Conservation (phyloP, 2,113 vertebrate genomes). For the Heterocephalus glaber region DNA sequence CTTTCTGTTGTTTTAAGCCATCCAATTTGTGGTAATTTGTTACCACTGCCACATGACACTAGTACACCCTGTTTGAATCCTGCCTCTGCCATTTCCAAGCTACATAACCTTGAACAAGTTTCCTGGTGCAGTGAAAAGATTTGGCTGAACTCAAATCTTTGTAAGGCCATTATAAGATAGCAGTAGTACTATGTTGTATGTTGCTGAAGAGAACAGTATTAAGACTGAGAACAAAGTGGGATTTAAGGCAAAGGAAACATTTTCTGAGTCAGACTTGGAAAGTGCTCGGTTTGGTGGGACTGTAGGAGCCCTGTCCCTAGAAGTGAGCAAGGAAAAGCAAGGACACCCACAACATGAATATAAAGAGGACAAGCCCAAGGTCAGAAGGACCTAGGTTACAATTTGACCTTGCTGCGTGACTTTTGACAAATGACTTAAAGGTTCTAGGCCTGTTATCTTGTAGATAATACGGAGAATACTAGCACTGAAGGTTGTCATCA, state of each 20-base stretch:
- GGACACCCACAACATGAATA: neutral
- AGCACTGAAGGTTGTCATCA: neutral
- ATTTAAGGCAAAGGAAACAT: neutral
- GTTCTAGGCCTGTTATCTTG: neutral
- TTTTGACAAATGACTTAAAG: neutral
- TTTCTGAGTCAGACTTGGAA: neutral
- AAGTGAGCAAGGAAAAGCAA: neutral
- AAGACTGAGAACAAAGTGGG: neutral
- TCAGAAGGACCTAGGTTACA: neutral
- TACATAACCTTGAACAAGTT: neutral
- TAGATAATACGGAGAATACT: neutral
- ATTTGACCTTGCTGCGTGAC: neutral
- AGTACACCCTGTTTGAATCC: neutral
- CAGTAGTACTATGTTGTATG: accelerated
- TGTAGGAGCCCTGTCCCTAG: neutral
- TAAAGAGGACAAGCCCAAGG: neutral
- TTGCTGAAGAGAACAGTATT: neutral
- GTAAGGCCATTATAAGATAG: neutral
- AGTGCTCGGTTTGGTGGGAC: neutral
- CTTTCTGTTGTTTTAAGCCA: neutral
- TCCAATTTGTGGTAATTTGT: neutral
- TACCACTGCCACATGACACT: neutral
- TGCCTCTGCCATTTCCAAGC: neutral
- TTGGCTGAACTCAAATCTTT: neutral
- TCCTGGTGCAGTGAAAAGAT: neutral